phyloP scores from a whole-genome alignment of 2,113 vertebrate genomes.

The Lagopus muta region DNA sequence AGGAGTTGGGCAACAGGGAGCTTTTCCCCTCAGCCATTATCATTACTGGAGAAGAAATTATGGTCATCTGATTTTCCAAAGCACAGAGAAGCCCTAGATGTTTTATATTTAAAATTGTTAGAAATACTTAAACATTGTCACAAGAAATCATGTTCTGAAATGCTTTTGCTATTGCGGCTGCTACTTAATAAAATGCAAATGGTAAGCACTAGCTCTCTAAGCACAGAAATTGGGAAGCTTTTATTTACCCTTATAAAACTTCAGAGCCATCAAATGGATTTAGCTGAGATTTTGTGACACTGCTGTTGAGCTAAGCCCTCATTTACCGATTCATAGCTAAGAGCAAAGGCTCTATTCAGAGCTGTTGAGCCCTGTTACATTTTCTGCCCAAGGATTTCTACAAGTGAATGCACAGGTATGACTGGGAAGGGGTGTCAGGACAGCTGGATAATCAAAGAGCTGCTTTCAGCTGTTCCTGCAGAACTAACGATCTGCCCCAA shows the following conservation, averaged over 20 bases:
- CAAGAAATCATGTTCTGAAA: conserved; percentile 24
- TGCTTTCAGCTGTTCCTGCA: neutral
- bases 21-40: neutral
- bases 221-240: neutral
- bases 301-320: neutral
- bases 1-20: neutral
- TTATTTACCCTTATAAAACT: conserved; percentile 31
- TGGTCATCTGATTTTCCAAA: conserved; percentile 28
- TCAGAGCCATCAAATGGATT: neutral
- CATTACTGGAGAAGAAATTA: neutral
- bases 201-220: conserved; percentile 21
- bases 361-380: neutral
- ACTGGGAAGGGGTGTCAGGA: neutral
- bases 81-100: neutral
- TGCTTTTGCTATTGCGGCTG: conserved; percentile 24
- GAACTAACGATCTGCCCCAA: neutral
- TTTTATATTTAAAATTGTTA: conserved; percentile 41
- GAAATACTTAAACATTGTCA: conserved; percentile 22
- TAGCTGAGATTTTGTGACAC: neutral
- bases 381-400: conserved; percentile 14
- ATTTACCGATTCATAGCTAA: neutral
- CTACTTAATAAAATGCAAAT: conserved; percentile 25
- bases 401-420: neutral
- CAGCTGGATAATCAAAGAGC: neutral
- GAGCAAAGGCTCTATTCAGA: conserved; percentile 17